Percentiles rank a stretch among this genome's conserved stretches.
phyloP scores from a whole-genome alignment of 1,140 invertebrate genomes.

The Proctacanthus coquilletti region DNA sequence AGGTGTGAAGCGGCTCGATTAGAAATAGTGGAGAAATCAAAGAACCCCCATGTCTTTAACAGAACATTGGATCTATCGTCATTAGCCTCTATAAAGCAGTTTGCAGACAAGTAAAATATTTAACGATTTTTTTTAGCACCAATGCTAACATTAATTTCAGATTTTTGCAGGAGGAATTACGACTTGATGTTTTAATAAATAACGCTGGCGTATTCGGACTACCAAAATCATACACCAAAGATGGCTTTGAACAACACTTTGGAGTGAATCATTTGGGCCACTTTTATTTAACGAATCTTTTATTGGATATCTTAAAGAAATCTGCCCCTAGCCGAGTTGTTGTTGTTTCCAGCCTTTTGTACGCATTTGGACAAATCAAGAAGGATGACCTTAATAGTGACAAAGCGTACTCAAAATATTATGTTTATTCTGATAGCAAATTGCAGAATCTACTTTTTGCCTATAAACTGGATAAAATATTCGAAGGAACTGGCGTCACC shows the following conservation, averaged over 20 bases:
- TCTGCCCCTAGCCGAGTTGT: conserved; percentile 37
- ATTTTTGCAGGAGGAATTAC: conserved; percentile 38
- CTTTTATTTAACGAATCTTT: conserved; percentile 65
- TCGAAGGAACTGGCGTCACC: conserved; percentile 44
- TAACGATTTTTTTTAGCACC: not conserved
- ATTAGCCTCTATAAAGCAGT: conserved; percentile 54
- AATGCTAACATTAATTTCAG: conserved; percentile 20
- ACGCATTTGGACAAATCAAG: conserved; percentile 42
- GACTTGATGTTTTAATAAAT: conserved; percentile 73
- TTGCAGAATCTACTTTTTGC: conserved; percentile 60
- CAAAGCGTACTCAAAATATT: conserved; percentile 37
- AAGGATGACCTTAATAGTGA: conserved; percentile 54
- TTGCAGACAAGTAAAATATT: conserved; percentile 37
- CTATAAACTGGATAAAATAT: conserved; percentile 38
- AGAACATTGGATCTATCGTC: conserved; percentile 62
- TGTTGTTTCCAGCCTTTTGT: conserved; percentile 23
- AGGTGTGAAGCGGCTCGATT: conserved; percentile 46
- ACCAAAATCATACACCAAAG: conserved; percentile 44
- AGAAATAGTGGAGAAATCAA: conserved; percentile 31
- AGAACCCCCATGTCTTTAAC: conserved; percentile 38
- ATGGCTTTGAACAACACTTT: conserved; percentile 68
- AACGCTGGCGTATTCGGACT: conserved; percentile 77
- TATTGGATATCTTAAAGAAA: conserved; percentile 43
- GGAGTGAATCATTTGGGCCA: conserved; percentile 70
- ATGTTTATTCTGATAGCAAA: conserved; percentile 55